Evolutionary conservation across 2,888 invertebrate genomes (phyloP).

Genomic region (Macrosoma leucophasiata): DNA sequence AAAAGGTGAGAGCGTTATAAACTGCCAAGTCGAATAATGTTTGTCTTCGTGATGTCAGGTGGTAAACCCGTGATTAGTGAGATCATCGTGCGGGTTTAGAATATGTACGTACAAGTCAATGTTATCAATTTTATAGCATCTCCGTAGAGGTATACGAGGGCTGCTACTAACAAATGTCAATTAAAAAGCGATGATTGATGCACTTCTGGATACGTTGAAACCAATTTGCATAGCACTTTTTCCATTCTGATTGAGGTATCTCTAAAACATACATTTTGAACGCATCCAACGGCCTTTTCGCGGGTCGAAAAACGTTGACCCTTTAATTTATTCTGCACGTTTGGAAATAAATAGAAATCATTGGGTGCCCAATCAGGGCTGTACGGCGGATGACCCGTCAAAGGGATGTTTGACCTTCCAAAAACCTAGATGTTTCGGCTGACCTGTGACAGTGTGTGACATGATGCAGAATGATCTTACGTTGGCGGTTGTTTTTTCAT

Average conservation of each 20-base stretch:
- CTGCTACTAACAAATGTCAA: conserved; percentile 1
- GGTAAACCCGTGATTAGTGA: too few species aligned
- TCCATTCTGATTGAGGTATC: conserved; percentile 17
- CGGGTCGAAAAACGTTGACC: conserved; percentile 19
- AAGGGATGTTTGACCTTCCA: conserved; percentile 12
- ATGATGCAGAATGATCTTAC: conserved; percentile 17
- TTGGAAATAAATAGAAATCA: conserved; percentile 18
- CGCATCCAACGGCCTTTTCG: conserved; percentile 19
- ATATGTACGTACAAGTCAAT: not conserved
- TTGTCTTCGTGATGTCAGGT: too few species aligned
- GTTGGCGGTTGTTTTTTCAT: conserved; percentile 2
- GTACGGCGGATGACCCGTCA: conserved; percentile 14
- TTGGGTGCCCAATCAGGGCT: conserved; percentile 13
- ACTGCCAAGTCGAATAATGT: too few species aligned
- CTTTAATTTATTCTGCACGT: conserved; percentile 19
- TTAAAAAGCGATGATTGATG: conserved; percentile 5
- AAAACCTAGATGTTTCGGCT: conserved; percentile 17
- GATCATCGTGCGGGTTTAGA: too few species aligned
- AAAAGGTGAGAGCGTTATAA: too few species aligned
- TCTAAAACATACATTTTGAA: conserved; percentile 20
- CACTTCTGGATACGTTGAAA: conserved; percentile 15
- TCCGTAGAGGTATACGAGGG: too few species aligned
- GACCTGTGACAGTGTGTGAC: conserved; percentile 22
- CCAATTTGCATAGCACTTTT: conserved; percentile 19
- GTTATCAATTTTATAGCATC: not conserved